A percentile compares a stretch with the other conserved stretches of the same genome.
Evolutionary conservation across 2,113 vertebrate species (phyloP).

Genomic region (Paradoxurus hermaphroditus): DNA sequence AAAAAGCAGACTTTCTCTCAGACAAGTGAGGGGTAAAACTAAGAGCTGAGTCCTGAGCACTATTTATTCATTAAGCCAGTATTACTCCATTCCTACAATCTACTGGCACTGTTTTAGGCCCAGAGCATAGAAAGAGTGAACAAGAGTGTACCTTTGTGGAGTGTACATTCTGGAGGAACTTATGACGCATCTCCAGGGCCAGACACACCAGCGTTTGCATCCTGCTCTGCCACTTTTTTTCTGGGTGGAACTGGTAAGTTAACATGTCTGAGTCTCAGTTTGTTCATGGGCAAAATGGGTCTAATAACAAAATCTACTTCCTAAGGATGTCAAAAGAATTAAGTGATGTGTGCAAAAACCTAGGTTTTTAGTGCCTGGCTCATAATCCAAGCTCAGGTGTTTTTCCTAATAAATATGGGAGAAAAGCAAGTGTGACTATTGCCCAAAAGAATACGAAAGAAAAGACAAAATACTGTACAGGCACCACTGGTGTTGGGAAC

Average conservation of each 20-base stretch:
- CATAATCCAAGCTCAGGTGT: conserved; percentile 24
- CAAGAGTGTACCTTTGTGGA: neutral
- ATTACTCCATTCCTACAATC: neutral
- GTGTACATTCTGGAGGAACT: neutral
- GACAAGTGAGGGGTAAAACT: neutral
- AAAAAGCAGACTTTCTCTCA: neutral
- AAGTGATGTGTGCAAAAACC: neutral
- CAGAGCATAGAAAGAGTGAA: neutral
- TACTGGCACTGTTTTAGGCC: neutral
- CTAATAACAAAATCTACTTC: neutral
- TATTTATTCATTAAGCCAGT: neutral
- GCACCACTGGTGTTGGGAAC: neutral
- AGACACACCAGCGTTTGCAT: neutral
- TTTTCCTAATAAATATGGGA: conserved; percentile 30
- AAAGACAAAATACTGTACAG: neutral
- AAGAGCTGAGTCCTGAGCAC: neutral
- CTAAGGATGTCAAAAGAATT: neutral
- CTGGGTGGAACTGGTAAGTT: neutral
- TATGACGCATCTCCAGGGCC: neutral
- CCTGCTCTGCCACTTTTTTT: neutral
- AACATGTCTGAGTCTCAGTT: neutral
- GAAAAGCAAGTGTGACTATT: neutral
- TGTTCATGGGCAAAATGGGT: neutral
- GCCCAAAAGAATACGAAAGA: conserved; percentile 4
- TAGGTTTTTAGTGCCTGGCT: conserved; percentile 10